phyloP scores from a whole-genome alignment of 2,797 vertebrate species.

The Micromesistius poutassou region DNA sequence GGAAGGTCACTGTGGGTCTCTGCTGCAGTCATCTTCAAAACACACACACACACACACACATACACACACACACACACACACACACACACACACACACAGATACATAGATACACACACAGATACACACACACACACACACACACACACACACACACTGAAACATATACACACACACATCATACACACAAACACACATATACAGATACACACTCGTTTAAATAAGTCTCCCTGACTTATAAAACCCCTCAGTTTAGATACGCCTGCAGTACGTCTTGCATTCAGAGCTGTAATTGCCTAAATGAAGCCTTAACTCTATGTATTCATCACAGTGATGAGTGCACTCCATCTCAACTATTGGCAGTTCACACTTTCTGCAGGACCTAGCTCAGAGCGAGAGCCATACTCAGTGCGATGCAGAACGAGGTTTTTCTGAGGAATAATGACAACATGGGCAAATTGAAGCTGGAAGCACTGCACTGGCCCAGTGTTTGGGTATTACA shows the following conservation, averaged over 20 bases:
- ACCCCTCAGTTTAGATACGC: constrained; percentile 12
- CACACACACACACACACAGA: constrained; percentile 39
- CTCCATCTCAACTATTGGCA: constrained; percentile 23
- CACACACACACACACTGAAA: no score
- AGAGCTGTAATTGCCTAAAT: constrained; percentile 40
- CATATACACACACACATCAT: no score
- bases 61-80: constrained; percentile 33
- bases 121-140: constrained; percentile 13
- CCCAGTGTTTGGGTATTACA: constrained; percentile 7
- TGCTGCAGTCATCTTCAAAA: constrained; percentile 56
- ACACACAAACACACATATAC: no score
- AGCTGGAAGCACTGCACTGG: constrained; percentile 44
- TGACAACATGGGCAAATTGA: constrained; percentile 50
- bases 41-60: constrained; percentile 36
- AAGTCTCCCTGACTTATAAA: neutral
- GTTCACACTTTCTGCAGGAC: constrained; percentile 13
- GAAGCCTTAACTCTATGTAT: constrained; percentile 33
- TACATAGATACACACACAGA: constrained; percentile 34
- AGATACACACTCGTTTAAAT: neutral
- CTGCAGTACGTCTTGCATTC: constrained; percentile 23
- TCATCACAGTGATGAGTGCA: constrained; percentile 22
- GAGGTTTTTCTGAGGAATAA: constrained; percentile 52
- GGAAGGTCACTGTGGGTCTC: constrained; percentile 57
- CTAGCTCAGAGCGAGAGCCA: constrained; percentile 26
- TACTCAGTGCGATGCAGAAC: constrained; percentile 52